Conservation (phyloP, 2,797 vertebrate genomes). For the Clarias platycephalus region DNA sequence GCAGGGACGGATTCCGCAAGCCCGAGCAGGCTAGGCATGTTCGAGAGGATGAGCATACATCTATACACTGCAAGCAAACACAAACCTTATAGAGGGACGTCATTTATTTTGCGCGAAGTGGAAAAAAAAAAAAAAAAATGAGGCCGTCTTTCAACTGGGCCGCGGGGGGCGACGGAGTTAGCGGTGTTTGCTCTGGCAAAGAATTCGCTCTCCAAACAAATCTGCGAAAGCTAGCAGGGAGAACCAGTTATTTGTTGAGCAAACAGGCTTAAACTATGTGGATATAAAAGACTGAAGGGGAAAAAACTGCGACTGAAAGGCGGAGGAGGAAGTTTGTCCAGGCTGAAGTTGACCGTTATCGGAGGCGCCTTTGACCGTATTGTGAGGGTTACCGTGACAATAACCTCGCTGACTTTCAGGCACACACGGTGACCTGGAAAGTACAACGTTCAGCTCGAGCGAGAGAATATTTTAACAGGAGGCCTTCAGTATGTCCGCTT, state of each 20-base stretch:
- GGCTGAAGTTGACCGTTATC: constrained; percentile 53
- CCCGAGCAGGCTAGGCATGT: constrained; percentile 47
- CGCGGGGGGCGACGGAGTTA: constrained; percentile 45
- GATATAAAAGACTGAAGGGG: constrained; percentile 34
- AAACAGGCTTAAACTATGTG: constrained; percentile 62
- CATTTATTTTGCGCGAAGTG: constrained; percentile 59
- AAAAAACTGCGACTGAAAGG: constrained; percentile 47
- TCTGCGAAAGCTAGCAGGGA: constrained; percentile 47
- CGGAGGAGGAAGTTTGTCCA: constrained; percentile 59
- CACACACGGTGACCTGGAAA: neutral
- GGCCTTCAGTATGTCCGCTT: neutral
- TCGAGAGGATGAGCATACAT: constrained; percentile 28
- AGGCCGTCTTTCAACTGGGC: constrained; percentile 57
- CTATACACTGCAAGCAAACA: constrained; percentile 31
- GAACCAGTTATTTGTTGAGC: constrained; percentile 37
- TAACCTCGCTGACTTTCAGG: constrained; percentile 46
- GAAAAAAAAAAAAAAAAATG: constrained; percentile 29
- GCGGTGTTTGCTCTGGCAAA: constrained; percentile 63
- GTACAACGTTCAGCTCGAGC: constrained; percentile 52
- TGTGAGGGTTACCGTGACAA: constrained; percentile 34
- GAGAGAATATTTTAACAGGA: constrained; percentile 35
- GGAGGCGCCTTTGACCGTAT: constrained; percentile 27
- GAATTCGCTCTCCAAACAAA: constrained; percentile 70
- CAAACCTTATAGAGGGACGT: constrained; percentile 50
- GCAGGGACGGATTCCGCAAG: constrained; percentile 50